A percentile compares a stretch with the other conserved stretches of the same genome.
Evolutionary conservation across 2,113 vertebrate species (phyloP).

Genomic region (Cryptotis parvus): DNA sequence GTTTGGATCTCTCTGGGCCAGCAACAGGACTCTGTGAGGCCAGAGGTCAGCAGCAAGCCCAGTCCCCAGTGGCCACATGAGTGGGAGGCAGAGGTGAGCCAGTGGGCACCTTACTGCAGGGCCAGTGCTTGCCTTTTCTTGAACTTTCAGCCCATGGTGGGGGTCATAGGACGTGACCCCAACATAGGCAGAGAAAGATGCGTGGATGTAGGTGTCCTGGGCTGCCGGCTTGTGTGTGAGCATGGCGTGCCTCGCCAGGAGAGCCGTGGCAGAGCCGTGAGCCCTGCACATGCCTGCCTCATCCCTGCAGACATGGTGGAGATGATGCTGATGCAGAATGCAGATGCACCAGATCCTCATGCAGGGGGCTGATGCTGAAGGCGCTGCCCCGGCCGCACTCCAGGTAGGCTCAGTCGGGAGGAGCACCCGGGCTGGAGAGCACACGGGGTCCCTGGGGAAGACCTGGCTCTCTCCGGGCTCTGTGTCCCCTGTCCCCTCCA

Average conservation of each 20-base stretch:
- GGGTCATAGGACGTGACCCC: too few species aligned
- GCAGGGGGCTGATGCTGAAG: constrained; percentile 94
- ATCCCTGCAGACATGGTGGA: constrained; percentile 90
- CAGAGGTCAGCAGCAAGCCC: too few species aligned
- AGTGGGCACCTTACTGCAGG: neutral
- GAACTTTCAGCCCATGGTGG: too few species aligned
- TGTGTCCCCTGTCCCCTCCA: too few species aligned
- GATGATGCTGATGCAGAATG: constrained; percentile 94
- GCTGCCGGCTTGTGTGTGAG: neutral
- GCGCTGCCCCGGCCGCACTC: constrained; percentile 84
- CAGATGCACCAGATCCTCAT: constrained; percentile 95
- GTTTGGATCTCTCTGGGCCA: too few species aligned
- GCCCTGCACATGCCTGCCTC: neutral
- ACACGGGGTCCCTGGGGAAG: neutral
- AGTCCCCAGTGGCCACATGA: too few species aligned
- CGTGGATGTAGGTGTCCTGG: too few species aligned
- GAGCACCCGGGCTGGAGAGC: constrained; percentile 62
- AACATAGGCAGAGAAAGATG: too few species aligned
- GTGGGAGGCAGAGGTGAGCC: too few species aligned
- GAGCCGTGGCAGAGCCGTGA: neutral
- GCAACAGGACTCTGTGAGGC: too few species aligned
- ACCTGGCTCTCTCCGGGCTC: neutral
- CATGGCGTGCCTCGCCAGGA: neutral
- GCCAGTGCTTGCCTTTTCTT: neutral
- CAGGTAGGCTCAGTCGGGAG: neutral